phyloP scores from a whole-genome alignment of 2,113 vertebrate genomes.

The Ramphastos sulfuratus region DNA sequence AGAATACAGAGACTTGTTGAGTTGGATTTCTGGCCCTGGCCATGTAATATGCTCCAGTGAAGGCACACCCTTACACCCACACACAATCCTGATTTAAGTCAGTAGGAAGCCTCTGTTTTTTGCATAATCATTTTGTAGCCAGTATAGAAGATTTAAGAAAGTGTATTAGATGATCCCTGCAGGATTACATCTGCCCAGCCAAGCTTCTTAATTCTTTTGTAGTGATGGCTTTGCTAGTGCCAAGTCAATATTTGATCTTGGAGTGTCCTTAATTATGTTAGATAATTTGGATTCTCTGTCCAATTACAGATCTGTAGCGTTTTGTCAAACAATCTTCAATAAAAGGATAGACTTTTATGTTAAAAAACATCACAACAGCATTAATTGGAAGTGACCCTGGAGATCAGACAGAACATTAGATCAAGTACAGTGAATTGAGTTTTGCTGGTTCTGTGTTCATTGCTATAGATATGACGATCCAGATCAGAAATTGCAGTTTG shows the following conservation, averaged over 20 bases:
- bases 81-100: conserved; percentile 28
- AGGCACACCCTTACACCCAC: conserved; percentile 56
- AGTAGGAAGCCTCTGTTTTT: conserved; percentile 53
- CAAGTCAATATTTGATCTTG: conserved; percentile 21
- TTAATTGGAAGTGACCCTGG: neutral
- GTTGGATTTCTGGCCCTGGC: conserved; percentile 1
- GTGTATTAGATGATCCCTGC: neutral
- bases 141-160: conserved; percentile 12
- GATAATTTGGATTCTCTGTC: conserved; percentile 14
- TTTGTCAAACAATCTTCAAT: neutral
- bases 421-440: neutral
- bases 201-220: neutral
- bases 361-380: accelerated
- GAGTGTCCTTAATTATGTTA: neutral
- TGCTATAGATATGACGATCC: neutral
- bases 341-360: neutral
- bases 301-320: conserved; percentile 8
- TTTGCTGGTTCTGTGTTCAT: neutral
- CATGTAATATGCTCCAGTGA: neutral
- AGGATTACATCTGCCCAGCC: neutral
- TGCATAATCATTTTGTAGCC: conserved; percentile 37
- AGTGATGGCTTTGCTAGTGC: neutral
- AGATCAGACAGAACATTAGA: conserved; percentile 7
- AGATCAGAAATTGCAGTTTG: neutral
- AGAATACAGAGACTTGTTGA: conserved; percentile 48